Percentiles rank a stretch among this genome's conserved stretches.
phyloP scores from a whole-genome alignment of 2,797 vertebrate genomes.

The Lepidocolaptes lacrymiger region DNA sequence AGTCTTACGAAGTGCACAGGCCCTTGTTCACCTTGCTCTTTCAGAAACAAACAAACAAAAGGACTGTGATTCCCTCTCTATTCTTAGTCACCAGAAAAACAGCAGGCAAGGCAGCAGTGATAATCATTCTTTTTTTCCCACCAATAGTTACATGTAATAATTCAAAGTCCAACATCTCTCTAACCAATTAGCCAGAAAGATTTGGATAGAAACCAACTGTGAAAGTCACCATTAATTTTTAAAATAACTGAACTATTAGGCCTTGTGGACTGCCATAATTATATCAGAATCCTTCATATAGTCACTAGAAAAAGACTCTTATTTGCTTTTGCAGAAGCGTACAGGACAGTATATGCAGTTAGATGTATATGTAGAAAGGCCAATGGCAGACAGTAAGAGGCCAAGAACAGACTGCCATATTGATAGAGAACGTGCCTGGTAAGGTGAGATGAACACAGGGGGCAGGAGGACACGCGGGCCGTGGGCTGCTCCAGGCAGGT shows the following conservation, averaged over 20 bases:
- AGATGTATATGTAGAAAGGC: background rate
- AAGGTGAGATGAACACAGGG: background rate
- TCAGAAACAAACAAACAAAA: background rate
- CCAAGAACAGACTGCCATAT: background rate
- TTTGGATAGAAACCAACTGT: background rate
- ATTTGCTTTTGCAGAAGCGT: background rate
- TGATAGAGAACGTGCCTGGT: background rate
- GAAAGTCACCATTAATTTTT: slow-evolving; percentile 1
- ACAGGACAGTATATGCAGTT: background rate
- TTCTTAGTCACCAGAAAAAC: background rate
- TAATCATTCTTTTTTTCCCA: background rate
- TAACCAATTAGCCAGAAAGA: slow-evolving; percentile 6
- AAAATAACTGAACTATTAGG: background rate
- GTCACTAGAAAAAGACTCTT: background rate
- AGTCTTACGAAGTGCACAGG: background rate
- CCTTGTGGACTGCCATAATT: background rate
- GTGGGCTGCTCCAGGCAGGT: slow-evolving; percentile 23
- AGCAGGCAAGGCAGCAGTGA: background rate
- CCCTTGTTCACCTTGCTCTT: background rate
- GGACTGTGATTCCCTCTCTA: background rate
- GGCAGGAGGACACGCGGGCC: fast-evolving
- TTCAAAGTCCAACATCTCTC: background rate
- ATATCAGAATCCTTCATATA: background rate
- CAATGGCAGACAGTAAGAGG: background rate
- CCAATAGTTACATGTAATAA: background rate